A percentile compares a stretch with the other conserved stretches of the same genome.
Conservation (phyloP, 2,888 invertebrate genomes). For the Sabatieria punctata region DNA sequence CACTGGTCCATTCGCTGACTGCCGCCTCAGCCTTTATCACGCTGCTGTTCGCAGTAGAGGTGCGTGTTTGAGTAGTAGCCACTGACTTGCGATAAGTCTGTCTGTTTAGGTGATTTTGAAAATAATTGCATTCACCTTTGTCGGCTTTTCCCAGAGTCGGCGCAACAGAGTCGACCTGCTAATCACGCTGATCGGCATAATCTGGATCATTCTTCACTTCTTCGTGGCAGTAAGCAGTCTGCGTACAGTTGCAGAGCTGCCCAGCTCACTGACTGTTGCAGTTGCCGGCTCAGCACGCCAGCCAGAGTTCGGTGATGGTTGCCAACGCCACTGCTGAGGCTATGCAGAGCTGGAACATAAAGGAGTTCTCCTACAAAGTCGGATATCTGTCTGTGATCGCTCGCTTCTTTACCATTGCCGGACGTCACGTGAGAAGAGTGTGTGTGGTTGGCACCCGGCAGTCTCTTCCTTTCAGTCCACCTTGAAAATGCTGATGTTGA, state of each 20-base stretch:
- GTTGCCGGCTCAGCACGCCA: too few species aligned
- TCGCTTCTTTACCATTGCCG: constrained; percentile 96
- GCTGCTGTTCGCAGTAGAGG: constrained; percentile 75
- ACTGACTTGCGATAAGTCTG: too few species aligned
- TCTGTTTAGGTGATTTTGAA: constrained; percentile 71
- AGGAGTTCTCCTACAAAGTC: constrained; percentile 79
- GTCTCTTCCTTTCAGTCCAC: constrained; percentile 46
- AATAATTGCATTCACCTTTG: constrained; percentile 88
- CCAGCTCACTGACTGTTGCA: too few species aligned
- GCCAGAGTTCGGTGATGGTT: too few species aligned
- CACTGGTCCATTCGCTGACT: constrained; percentile 52
- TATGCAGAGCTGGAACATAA: too few species aligned
- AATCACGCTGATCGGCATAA: constrained; percentile 84
- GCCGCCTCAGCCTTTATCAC: constrained; percentile 73
- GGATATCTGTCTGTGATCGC: constrained; percentile 95
- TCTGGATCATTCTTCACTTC: constrained; percentile 88
- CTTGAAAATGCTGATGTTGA: constrained; percentile 97
- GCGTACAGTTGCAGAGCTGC: too few species aligned
- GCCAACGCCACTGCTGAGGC: too few species aligned
- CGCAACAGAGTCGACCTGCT: constrained; percentile 91
- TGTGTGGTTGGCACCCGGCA: constrained; percentile 4
- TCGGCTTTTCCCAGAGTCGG: constrained; percentile 94
- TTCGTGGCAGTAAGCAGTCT: constrained; percentile 69
- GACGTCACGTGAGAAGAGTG: constrained; percentile 62
- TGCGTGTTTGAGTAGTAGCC: too few species aligned